Evolutionary conservation across 2,888 invertebrate genomes (phyloP), one percentile per base, ranked within the genome.

Genomic region (Heliconius charithonia): DNA sequence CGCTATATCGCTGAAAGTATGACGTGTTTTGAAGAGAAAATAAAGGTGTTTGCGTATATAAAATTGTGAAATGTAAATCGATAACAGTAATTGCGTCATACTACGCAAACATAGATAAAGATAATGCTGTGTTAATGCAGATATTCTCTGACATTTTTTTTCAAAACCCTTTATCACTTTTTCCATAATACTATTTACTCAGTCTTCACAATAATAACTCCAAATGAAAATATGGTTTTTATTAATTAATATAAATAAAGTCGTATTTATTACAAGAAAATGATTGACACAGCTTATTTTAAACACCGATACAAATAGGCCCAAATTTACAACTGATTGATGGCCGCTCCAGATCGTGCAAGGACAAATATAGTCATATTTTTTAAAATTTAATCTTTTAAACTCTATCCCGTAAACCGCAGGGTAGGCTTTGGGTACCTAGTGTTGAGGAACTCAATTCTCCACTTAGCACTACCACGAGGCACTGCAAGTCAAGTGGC

Each of bases 281-380:
- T n/a, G 25, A 25, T 37, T 72, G 59, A 59, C 59, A 25, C 59
- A 59, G 10, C 3, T 72, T 32, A 72, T 72, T n/a, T 37, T n/a
- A 4, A 22, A 59, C n/a, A 32, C 13, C 22, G 25, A n/a, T 72
- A 29, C 37, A 59, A n/a, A 59, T 59, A 22, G 59, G 59, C 32
- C 72, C 6, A 37, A 72, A 72, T 72, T 22, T 59, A 72, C 59
- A 37, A 59, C 4, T 72, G 59, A 72, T 72, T 37, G 59, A 72
- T 59, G 72, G 59, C 72, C 72, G 25, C n/a, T 32, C 56, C 59
- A 37, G 59, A 25, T 72, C 32, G 32, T 59, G 7, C 32, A 72
- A 59, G 59, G 59, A 32, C 59, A 59, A 51, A 37, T 32, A 72
- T 51, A 19, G 22, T 19, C 19, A 22, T 51, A 22, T 51, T 19